A percentile compares a stretch with the other conserved stretches of the same genome.
Conservation (phyloP, 92 coral and sea anemone genomes). For the Meandrina meandrites region DNA sequence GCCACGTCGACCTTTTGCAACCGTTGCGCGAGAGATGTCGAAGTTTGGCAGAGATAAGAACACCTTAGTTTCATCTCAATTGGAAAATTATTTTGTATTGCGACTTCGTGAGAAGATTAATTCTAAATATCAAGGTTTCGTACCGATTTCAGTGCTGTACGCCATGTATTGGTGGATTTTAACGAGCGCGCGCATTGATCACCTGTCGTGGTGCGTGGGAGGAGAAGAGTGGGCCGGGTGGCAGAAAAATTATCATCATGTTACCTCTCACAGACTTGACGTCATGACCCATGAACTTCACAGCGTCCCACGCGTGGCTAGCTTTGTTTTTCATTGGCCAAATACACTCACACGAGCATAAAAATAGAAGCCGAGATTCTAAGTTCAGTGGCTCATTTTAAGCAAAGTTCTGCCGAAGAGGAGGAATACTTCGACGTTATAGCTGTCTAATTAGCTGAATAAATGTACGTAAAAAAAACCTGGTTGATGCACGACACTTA, state of each 20-base stretch:
- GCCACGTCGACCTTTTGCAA: slow-evolving; percentile 5
- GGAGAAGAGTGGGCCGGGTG: slow-evolving; percentile 14
- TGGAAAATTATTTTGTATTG: neutral
- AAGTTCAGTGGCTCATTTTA: slow-evolving; percentile 6
- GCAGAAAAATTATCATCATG: neutral
- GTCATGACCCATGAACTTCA: neutral
- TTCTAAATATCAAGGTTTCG: neutral
- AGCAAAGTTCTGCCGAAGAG: neutral
- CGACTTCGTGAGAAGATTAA: neutral
- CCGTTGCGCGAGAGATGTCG: neutral
- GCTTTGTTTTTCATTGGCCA: neutral
- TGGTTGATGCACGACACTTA: too few species aligned
- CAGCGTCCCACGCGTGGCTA: slow-evolving; percentile 30
- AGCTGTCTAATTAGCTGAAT: neutral
- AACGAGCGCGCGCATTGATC: slow-evolving; percentile 26
- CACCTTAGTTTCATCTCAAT: neutral
- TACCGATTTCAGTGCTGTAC: neutral
- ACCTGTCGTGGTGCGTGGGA: slow-evolving; percentile 41
- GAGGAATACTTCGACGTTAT: neutral
- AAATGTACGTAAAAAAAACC: too few species aligned
- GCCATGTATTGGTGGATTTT: slow-evolving; percentile 5
- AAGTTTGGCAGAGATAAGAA: neutral
- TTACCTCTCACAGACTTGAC: neutral
- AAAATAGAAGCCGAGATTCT: neutral
- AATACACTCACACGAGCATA: neutral